Percentiles rank a stretch among this genome's conserved stretches.
Conservation (phyloP, 2,797 vertebrate species). For the Tragopan temminckii region DNA sequence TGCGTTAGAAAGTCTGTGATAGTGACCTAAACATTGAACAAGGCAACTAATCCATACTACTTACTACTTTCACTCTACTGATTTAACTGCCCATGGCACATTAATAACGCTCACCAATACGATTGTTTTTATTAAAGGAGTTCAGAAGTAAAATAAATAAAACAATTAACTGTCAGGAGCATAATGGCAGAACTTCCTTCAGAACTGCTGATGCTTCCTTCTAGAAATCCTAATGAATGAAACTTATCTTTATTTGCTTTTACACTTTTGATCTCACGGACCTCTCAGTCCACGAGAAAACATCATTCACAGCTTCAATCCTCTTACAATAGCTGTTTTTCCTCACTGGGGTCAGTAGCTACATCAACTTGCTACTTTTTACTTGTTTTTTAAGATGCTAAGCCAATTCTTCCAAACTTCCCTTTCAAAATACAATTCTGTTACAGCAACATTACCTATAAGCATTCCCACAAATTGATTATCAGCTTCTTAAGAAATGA, state of each 20-base stretch:
- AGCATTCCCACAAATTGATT: slow-evolving; percentile 21
- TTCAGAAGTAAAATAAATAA: neutral
- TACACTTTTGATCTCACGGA: neutral
- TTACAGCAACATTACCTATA: slow-evolving; percentile 13
- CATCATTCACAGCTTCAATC: neutral
- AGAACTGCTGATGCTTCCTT: slow-evolving; percentile 3
- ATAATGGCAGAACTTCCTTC: neutral
- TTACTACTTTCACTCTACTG: neutral
- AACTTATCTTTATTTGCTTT: slow-evolving; percentile 2
- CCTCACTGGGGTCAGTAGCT: neutral
- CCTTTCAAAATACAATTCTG: slow-evolving; percentile 30
- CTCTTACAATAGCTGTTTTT: neutral
- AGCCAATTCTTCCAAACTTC: slow-evolving; percentile 25
- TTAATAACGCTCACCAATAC: neutral
- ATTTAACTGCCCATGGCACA: neutral
- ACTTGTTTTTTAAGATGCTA: neutral
- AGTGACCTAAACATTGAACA: neutral
- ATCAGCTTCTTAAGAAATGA: slow-evolving; percentile 47
- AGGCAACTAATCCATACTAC: neutral
- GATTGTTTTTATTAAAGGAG: neutral
- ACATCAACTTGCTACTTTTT: slow-evolving; percentile 1
- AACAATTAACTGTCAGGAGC: neutral
- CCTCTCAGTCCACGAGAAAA: neutral
- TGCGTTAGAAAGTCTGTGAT: neutral
- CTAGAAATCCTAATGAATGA: neutral